Conservation (phyloP, 2,888 invertebrate species). For the Notocelia uddmanniana region DNA sequence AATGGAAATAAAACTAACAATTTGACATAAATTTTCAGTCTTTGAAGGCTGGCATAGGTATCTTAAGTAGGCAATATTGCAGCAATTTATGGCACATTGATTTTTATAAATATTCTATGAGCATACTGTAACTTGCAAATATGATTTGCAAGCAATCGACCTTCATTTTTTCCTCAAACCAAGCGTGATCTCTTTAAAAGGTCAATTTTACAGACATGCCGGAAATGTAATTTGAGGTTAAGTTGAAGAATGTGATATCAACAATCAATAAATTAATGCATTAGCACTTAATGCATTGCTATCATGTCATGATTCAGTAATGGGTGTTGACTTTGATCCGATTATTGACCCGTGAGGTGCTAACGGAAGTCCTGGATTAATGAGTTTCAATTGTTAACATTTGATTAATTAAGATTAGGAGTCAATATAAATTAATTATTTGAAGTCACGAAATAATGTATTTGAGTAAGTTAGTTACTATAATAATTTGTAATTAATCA, state of each 20-base stretch:
- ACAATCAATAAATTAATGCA: conserved; percentile 20
- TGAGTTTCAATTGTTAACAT: not conserved
- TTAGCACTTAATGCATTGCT: conserved; percentile 37
- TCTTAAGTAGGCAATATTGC: too few species aligned
- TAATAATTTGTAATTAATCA: too few species aligned
- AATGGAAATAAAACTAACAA: too few species aligned
- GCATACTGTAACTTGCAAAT: not conserved
- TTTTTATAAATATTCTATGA: too few species aligned
- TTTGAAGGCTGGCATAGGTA: too few species aligned
- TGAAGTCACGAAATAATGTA: not conserved
- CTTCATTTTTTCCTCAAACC: conserved; percentile 33
- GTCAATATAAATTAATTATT: not conserved
- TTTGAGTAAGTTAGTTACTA: not conserved
- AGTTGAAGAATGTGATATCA: not conserved
- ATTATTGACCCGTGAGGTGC: conserved; percentile 20
- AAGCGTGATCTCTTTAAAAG: conserved; percentile 35
- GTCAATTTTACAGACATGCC: conserved; percentile 35
- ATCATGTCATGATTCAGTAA: conserved; percentile 15
- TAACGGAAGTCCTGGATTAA: conserved; percentile 16
- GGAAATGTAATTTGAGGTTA: conserved; percentile 8
- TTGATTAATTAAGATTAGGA: not conserved
- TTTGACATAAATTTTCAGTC: too few species aligned
- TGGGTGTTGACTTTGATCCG: conserved; percentile 14
- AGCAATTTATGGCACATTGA: too few species aligned
- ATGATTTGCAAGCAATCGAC: conserved; percentile 30